Percentiles rank a stretch among this genome's conserved stretches.
Evolutionary conservation across 2,888 invertebrate species (phyloP).

Genomic region (Mesorhabditis belari): DNA sequence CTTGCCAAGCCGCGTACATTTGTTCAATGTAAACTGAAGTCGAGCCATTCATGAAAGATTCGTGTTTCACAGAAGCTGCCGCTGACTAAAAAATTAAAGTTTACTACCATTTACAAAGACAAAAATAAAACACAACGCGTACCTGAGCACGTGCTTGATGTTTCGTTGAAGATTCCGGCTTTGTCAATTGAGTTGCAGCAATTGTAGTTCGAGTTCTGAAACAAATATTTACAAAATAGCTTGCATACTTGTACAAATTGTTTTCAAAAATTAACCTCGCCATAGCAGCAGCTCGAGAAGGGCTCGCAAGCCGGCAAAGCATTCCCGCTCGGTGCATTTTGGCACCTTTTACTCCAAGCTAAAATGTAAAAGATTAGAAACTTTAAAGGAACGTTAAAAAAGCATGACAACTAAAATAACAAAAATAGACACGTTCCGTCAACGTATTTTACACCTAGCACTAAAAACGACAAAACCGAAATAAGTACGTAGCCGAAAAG

Average conservation of each 20-base stretch:
- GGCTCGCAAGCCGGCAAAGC: neutral
- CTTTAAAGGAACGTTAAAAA: too few relatives aligned
- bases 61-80: conserved; percentile 56
- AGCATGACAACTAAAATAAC: too few relatives aligned
- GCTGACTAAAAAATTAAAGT: conserved; percentile 59
- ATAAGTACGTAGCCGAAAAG: too few relatives aligned
- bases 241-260: too few relatives aligned
- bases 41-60: conserved; percentile 92
- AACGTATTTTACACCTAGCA: too few relatives aligned
- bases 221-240: too few relatives aligned
- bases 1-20: conserved; percentile 40
- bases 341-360: neutral
- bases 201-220: neutral
- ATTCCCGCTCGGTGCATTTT: neutral
- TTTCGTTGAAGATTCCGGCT: neutral
- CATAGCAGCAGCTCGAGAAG: neutral
- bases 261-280: neutral
- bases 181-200: neutral
- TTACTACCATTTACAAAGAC: neutral
- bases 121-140: conserved; percentile 86
- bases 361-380: too few relatives aligned
- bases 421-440: too few relatives aligned
- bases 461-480: too few relatives aligned
- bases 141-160: neutral
- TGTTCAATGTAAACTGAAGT: conserved; percentile 92